Conservation (phyloP, 2,113 vertebrate genomes). For the Pomatorhinus ruficollis region DNA sequence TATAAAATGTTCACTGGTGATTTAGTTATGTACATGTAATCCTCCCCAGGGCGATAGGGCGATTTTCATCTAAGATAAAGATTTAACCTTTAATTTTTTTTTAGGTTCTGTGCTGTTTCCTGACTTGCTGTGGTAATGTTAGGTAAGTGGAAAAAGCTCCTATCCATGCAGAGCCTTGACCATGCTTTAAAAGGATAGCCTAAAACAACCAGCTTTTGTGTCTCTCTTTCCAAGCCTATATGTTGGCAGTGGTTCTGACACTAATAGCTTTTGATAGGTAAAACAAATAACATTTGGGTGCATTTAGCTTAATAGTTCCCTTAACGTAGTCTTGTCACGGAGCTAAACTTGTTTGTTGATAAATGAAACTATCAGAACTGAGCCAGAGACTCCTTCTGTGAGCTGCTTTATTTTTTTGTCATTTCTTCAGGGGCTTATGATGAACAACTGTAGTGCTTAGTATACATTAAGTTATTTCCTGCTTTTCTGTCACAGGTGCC, state of each 20-base stretch:
- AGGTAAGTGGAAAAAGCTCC: not conserved
- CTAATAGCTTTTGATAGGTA: slow-evolving; percentile 1
- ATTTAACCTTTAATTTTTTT: not conserved
- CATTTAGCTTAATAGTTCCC: not conserved
- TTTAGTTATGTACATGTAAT: not conserved
- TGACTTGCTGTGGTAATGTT: not conserved
- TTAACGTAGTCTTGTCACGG: not conserved
- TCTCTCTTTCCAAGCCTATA: not conserved
- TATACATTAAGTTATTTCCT: not conserved
- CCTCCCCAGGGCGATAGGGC: not conserved
- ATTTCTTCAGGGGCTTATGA: not conserved
- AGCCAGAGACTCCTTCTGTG: not conserved
- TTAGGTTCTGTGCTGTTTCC: not conserved
- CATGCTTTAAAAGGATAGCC: not conserved
- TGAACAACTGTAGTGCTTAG: not conserved
- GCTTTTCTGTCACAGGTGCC: not conserved
- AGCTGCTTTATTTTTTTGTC: not conserved
- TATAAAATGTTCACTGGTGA: not conserved
- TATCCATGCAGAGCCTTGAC: not conserved
- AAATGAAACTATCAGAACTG: not conserved
- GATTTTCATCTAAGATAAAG: not conserved
- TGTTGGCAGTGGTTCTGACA: not conserved
- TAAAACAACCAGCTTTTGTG: not conserved
- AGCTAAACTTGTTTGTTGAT: slow-evolving; percentile 3
- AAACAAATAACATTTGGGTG: not conserved